Evolutionary conservation across 2,113 vertebrate species (phyloP), one percentile per base, ranked within the genome.

Genomic region (Lonchura striata): DNA sequence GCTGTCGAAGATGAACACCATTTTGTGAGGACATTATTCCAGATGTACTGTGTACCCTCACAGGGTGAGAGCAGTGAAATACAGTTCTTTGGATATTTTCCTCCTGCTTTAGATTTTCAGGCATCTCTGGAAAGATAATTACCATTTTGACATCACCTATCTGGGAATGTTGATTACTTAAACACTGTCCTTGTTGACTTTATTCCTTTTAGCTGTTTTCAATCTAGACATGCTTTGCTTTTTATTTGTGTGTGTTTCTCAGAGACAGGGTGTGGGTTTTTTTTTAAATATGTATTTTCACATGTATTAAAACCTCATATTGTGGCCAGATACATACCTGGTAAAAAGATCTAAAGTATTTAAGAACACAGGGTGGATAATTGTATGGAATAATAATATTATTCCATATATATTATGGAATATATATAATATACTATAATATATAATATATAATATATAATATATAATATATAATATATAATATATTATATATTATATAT

Each of bases 61-160:
- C 46, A 28, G 53, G 9, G 25, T 0, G 7, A 75, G 31, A 87
- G 44, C 31, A 37, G 12, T n/a, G 60, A 27, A 81, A 10, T 63
- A n/a, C 27, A 44, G 35, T 82, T 85, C 44, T 59, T 80, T 60
- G 54, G 71, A 94, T 12, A 42, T 56, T 86, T 75, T 86, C 44
- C 59, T 81, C 37, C 44, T 81, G 52, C 71, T 95, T 90, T 56
- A 88, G 69, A 28, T 80, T 94, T 93, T 85, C 84, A 80, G 63
- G 59, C 70, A 46, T 22, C 22, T 83, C 87, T 96, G 92, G 63
- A 81, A 94, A 84, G 83, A 59, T 79, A 94, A 92, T 92, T 92
- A 50, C 28, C 10, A 56, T 86, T 94, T 95, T 93, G 68, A 91
- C 71, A 92, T 90, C 72, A 80, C 28, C 16, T 82, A n/a, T 60